phyloP scores from a whole-genome alignment of 2,888 invertebrate genomes.

The Diabrotica balteata region DNA sequence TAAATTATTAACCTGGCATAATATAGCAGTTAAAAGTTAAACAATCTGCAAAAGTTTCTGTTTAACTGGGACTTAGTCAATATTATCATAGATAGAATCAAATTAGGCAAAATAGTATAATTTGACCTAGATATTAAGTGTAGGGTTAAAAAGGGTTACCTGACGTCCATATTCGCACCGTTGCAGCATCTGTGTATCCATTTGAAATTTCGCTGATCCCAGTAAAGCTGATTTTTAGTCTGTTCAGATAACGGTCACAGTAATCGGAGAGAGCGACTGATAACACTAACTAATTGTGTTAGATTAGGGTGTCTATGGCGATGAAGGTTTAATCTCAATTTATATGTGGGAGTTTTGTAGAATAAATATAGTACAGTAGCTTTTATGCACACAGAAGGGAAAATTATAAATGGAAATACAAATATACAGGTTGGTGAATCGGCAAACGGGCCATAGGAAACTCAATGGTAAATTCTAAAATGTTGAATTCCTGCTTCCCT shows the following conservation, averaged over 20 bases:
- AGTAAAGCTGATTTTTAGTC: conserved; percentile 4
- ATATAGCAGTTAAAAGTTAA: too few relatives aligned
- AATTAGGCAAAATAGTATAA: conserved; percentile 5
- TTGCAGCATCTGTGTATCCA: conserved; percentile 10
- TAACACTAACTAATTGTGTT: conserved; percentile 31
- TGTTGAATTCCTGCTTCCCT: too few relatives aligned
- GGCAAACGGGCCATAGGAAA: too few relatives aligned
- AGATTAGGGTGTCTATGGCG: conserved; percentile 24
- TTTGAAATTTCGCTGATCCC: conserved; percentile 6
- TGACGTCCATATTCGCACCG: not conserved
- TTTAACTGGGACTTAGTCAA: conserved; percentile 2
- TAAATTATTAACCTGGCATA: too few relatives aligned
- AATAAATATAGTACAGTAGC: too few relatives aligned
- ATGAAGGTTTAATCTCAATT: conserved; percentile 31
- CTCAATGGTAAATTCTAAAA: too few relatives aligned
- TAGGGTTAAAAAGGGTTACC: not conserved
- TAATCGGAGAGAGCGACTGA: conserved; percentile 17
- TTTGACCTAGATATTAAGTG: conserved; percentile 4
- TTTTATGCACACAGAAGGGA: too few relatives aligned
- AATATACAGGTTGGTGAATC: too few relatives aligned
- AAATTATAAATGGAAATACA: too few relatives aligned
- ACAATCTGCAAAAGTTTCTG: not conserved
- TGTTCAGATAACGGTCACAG: conserved; percentile 9
- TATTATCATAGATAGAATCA: too few relatives aligned
- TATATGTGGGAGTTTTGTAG: conserved; percentile 25